Conservation (phyloP, 1,140 invertebrate genomes). For the Nixonia krombeini region DNA sequence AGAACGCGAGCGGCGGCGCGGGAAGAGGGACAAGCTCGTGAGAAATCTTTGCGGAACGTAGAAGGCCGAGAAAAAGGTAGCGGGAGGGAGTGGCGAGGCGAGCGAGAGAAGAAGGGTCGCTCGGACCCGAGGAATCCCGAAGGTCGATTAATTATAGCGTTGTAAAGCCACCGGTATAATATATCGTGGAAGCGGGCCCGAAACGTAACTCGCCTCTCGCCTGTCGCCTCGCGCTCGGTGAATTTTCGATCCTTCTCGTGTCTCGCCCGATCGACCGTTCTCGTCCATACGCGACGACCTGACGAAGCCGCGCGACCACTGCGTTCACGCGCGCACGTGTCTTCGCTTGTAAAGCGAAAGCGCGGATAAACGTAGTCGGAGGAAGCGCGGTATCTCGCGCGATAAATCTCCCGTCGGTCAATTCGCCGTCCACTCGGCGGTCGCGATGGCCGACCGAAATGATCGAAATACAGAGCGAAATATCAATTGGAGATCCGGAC, state of each 20-base stretch:
- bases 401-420: too few species aligned
- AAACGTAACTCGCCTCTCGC: too few species aligned
- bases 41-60: slow-evolving; percentile 29
- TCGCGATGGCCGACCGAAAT: too few species aligned
- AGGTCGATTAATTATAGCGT: slow-evolving; percentile 45
- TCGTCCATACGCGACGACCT: too few species aligned
- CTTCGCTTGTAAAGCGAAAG: too few species aligned
- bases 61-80: slow-evolving; percentile 6
- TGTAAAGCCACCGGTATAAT: slow-evolving; percentile 29
- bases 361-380: too few species aligned
- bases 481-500: too few species aligned
- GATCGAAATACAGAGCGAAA: too few species aligned
- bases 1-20: slow-evolving; percentile 5
- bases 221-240: slow-evolving; percentile 10
- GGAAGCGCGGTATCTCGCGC: too few species aligned
- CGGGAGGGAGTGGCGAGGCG: neutral
- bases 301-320: too few species aligned
- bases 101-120: slow-evolving; percentile 10
- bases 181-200: slow-evolving; percentile 15
- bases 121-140: slow-evolving; percentile 36
- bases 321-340: too few species aligned
- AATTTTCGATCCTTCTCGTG: slow-evolving; percentile 6
- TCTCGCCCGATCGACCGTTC: neutral
- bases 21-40: slow-evolving; percentile 35
- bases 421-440: too few species aligned